Conservation (phyloP, 1,140 invertebrate species). For the Bilobella aurantiaca region DNA sequence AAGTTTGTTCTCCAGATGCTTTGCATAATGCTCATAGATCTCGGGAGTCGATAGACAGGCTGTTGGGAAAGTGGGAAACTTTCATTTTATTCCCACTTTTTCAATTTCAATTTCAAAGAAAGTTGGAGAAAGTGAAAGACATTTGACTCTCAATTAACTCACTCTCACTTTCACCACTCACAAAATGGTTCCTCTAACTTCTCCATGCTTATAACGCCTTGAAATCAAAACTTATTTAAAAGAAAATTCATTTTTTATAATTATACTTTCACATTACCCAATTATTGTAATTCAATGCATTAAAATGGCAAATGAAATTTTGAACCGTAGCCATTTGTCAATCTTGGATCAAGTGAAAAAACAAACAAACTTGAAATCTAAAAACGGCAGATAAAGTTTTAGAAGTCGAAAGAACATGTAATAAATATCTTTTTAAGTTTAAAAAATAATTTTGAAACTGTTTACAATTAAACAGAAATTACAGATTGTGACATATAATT, state of each 20-base stretch:
- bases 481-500: too few species aligned
- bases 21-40: conserved; percentile 12
- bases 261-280: too few species aligned
- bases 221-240: background rate
- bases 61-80: conserved; percentile 4
- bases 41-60: conserved; percentile 6
- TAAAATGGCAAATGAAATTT: too few species aligned
- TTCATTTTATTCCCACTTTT: background rate
- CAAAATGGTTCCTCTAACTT: background rate
- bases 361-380: too few species aligned
- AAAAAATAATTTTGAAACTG: background rate
- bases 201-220: too few species aligned
- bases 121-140: background rate
- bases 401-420: too few species aligned
- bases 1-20: background rate
- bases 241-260: background rate
- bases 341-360: too few species aligned
- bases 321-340: too few species aligned
- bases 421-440: too few species aligned
- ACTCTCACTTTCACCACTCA: background rate
- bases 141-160: conserved; percentile 10
- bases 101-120: conserved; percentile 9
- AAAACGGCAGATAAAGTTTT: too few species aligned
- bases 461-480: background rate
- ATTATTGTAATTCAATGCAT: too few species aligned